These are phyloP conservation scores for Ectropis grisescens DNA, from an alignment of 1,140 invertebrate genomes.

Conservation along the genomic window DNA sequence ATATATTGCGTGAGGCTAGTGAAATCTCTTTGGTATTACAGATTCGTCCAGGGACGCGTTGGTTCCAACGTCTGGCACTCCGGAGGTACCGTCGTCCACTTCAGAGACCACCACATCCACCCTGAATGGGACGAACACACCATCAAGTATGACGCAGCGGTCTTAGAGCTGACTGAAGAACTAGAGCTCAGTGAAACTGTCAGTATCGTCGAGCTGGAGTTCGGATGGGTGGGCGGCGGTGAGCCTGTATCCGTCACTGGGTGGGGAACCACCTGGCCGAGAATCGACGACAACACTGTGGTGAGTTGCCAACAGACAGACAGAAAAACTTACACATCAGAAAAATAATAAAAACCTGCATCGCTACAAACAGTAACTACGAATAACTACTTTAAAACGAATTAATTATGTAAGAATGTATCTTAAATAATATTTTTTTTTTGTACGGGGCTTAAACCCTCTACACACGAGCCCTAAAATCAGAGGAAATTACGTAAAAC, in stretches of 20 bases:
- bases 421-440: too few relatives aligned
- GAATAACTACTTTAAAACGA: too few relatives aligned
- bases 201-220: conserved; percentile 9
- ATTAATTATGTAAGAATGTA: too few relatives aligned
- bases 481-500: too few relatives aligned
- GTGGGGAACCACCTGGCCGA: conserved; percentile 19
- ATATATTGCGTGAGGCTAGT: too few relatives aligned
- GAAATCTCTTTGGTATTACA: too few relatives aligned
- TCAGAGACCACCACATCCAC: conserved; percentile 17
- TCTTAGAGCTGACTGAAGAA: conserved; percentile 9
- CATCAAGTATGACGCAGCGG: conserved; percentile 23
- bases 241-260: conserved; percentile 16
- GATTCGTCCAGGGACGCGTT: conserved; percentile 24
- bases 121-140: conserved; percentile 8
- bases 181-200: conserved; percentile 11
- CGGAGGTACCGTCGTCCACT: conserved; percentile 4
- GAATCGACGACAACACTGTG: conserved; percentile 2
- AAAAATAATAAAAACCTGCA: too few relatives aligned
- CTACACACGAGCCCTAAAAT: too few relatives aligned
- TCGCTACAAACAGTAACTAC: too few relatives aligned
- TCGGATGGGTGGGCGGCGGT: conserved; percentile 10
- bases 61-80: conserved; percentile 23
- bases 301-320: too few relatives aligned
- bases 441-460: too few relatives aligned
- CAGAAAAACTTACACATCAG: too few relatives aligned